phyloP scores from a whole-genome alignment of 1,140 invertebrate species.

The Anastatus disparis region DNA sequence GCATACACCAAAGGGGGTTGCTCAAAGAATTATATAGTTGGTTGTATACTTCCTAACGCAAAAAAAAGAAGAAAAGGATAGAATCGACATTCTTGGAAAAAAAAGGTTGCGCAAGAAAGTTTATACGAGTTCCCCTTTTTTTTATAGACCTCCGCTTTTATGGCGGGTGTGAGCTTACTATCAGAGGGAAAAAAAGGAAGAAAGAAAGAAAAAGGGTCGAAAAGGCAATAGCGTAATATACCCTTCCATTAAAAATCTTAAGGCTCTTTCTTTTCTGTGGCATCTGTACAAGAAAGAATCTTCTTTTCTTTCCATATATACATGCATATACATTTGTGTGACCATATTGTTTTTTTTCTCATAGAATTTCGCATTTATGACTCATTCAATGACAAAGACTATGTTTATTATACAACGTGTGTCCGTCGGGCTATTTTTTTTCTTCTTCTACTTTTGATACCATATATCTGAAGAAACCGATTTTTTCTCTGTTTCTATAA shows the following conservation, averaged over 20 bases:
- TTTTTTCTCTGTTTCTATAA: neutral
- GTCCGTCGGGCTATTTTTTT: neutral
- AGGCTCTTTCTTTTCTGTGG: neutral
- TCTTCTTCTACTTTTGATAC: neutral
- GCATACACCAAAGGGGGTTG: no score
- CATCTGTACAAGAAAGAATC: slow-evolving; percentile 14
- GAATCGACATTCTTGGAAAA: no score
- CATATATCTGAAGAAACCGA: no score
- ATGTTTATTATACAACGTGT: slow-evolving; percentile 5
- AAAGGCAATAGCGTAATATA: neutral
- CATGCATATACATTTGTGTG: neutral
- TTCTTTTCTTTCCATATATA: neutral
- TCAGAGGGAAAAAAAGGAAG: no score
- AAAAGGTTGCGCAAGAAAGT: no score
- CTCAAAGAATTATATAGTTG: no score
- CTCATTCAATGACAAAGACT: neutral
- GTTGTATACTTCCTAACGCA: no score
- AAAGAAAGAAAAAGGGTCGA: slow-evolving; percentile 24
- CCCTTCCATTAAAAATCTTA: slow-evolving; percentile 25
- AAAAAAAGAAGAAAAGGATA: no score
- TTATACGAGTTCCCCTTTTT: no score
- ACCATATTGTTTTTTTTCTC: slow-evolving; percentile 2
- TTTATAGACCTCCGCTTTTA: no score
- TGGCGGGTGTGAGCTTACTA: no score
- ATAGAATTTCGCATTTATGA: slow-evolving; percentile 28